Evolutionary conservation across 2,888 invertebrate species (phyloP).

Genomic region (Phorcus lineatus): DNA sequence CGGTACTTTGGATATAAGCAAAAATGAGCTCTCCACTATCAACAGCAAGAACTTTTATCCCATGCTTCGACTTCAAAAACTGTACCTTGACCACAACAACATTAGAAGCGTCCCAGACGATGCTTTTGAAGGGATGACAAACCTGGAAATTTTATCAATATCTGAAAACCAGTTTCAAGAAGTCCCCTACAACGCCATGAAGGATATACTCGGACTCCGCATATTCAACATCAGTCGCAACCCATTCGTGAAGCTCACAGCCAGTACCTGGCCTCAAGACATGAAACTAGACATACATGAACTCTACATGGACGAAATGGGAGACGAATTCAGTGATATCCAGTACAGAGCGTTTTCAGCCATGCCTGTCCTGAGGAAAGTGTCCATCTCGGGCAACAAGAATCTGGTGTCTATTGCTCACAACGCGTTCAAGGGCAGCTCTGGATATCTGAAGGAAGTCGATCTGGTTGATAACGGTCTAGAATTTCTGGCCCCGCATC

Average conservation of each 20-base stretch:
- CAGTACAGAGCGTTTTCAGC: not conserved
- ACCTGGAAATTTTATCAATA: constrained; percentile 28
- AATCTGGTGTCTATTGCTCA: constrained; percentile 18
- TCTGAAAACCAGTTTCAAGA: constrained; percentile 25
- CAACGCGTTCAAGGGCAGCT: constrained; percentile 28
- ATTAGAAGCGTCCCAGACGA: not conserved
- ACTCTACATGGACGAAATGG: constrained; percentile 9
- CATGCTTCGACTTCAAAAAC: constrained; percentile 11
- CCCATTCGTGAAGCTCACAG: not conserved
- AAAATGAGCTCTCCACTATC: constrained; percentile 6
- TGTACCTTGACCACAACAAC: constrained; percentile 27
- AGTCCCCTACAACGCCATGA: constrained; percentile 28
- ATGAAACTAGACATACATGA: not conserved
- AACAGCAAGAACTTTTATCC: not conserved
- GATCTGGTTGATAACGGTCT: constrained; percentile 28
- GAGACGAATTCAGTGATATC: not conserved
- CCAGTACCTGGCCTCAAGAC: not conserved
- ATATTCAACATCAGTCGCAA: constrained; percentile 33
- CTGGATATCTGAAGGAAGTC: constrained; percentile 23
- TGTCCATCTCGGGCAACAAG: constrained; percentile 4
- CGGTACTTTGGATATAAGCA: constrained; percentile 3
- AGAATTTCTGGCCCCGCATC: not conserved
- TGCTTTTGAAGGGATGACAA: constrained; percentile 24
- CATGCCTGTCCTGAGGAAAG: not conserved
- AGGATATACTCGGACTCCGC: not conserved